Evolutionary conservation across 2,797 vertebrate species (phyloP).

Genomic region (Enteromius anoplus): DNA sequence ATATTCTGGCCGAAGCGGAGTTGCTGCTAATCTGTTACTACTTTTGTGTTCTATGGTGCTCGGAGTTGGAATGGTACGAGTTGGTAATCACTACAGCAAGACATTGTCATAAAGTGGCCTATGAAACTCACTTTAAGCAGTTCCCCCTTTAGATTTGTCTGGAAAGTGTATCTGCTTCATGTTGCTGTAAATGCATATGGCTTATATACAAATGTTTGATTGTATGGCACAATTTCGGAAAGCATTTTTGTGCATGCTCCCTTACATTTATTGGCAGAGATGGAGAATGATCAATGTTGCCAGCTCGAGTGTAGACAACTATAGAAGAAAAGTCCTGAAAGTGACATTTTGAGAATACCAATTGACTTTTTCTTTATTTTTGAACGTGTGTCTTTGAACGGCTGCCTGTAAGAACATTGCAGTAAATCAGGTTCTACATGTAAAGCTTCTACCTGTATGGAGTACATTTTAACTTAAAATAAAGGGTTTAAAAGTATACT

Average conservation of each 20-base stretch:
- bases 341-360: conserved; percentile 45
- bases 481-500: conserved; percentile 60
- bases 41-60: not conserved
- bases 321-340: conserved; percentile 12
- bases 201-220: not conserved
- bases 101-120: conserved; percentile 3
- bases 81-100: not conserved
- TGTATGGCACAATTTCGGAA: not conserved
- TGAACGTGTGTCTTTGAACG: conserved; percentile 58
- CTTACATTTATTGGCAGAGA: not conserved
- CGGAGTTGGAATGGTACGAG: not conserved
- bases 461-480: conserved; percentile 74
- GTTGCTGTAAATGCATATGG: conserved; percentile 36
- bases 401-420: conserved; percentile 59
- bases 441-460: conserved; percentile 73
- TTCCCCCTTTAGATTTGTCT: conserved; percentile 16
- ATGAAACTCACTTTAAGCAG: conserved; percentile 16
- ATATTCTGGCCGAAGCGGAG: conserved; percentile 1
- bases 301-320: not conserved
- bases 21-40: conserved; percentile 29
- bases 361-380: conserved; percentile 64
- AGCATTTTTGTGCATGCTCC: conserved; percentile 39
- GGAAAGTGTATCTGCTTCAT: not conserved
- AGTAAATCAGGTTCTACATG: conserved; percentile 60
- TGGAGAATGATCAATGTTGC: not conserved